These are phyloP conservation scores for Rotaria macrura DNA, from an alignment of 2,888 invertebrate genomes.

Conservation along the genomic window DNA sequence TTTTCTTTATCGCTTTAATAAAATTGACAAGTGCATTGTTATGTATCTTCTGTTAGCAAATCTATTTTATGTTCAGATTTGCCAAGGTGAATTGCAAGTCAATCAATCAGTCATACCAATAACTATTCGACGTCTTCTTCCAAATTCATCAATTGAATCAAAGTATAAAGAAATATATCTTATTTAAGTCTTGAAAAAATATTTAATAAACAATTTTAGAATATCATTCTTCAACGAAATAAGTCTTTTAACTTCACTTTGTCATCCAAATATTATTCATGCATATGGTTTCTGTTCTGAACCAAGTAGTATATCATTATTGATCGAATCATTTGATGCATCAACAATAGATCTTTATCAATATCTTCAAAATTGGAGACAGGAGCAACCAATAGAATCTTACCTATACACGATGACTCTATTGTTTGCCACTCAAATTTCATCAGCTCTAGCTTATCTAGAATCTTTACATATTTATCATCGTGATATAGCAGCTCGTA, in stretches of 20 bases:
- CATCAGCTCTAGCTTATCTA: conserved; percentile 4
- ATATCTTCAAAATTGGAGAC: conserved; percentile 5
- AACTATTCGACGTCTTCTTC: background rate
- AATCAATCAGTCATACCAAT: background rate
- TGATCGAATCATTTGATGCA: background rate
- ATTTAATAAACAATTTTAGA: background rate
- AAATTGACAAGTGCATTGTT: too few relatives aligned
- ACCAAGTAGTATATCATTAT: background rate
- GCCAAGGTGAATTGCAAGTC: background rate
- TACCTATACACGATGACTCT: background rate
- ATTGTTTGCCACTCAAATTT: background rate
- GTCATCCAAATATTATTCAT: conserved; percentile 1
- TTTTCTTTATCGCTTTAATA: background rate
- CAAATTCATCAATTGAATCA: background rate
- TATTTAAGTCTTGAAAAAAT: too few relatives aligned
- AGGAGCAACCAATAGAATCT: background rate
- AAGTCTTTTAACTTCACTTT: background rate
- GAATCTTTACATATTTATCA: background rate
- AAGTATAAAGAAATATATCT: background rate
- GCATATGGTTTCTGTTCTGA: background rate
- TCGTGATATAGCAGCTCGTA: conserved; percentile 13
- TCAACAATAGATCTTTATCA: background rate
- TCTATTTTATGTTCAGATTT: background rate
- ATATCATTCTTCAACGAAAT: conserved; percentile 11
- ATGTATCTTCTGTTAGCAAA: too few relatives aligned